phyloP scores from a whole-genome alignment of 1,140 invertebrate species.

The Chionoecetes opilio region DNA sequence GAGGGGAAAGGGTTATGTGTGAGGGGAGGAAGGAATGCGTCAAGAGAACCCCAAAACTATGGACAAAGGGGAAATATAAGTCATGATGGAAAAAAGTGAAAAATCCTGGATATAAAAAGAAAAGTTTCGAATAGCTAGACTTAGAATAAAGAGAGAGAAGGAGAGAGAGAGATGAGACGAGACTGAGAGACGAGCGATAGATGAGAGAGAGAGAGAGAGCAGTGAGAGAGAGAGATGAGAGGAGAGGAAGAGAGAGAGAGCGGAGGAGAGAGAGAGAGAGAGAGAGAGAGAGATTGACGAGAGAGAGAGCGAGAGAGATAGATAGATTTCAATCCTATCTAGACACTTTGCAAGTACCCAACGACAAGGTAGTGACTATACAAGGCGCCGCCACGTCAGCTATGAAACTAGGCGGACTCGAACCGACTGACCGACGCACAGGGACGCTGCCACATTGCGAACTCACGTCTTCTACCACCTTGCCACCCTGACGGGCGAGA shows the following conservation, averaged over 20 bases:
- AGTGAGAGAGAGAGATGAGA: constrained; percentile 3
- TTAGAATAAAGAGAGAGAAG: not conserved
- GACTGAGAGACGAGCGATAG: too few species aligned
- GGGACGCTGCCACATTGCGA: too few species aligned
- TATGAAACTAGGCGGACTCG: too few species aligned
- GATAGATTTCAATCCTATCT: too few species aligned
- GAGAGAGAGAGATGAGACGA: not conserved
- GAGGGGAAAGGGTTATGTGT: not conserved
- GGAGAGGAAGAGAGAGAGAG: not conserved
- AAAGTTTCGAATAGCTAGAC: not conserved
- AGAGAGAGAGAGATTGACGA: not conserved
- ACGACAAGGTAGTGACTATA: too few species aligned
- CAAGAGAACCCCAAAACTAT: not conserved
- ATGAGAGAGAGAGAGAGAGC: not conserved
- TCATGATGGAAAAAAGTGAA: not conserved
- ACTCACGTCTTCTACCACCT: too few species aligned
- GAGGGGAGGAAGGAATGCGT: not conserved
- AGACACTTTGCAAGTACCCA: too few species aligned
- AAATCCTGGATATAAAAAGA: too few species aligned
- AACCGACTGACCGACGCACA: too few species aligned
- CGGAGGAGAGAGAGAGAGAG: not conserved
- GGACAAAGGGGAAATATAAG: not conserved
- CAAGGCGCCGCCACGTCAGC: too few species aligned
- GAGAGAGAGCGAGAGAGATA: too few species aligned
- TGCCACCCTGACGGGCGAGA: too few species aligned